Conservation (phyloP, 2,888 invertebrate species). For the Tetrapedia diversipes region DNA sequence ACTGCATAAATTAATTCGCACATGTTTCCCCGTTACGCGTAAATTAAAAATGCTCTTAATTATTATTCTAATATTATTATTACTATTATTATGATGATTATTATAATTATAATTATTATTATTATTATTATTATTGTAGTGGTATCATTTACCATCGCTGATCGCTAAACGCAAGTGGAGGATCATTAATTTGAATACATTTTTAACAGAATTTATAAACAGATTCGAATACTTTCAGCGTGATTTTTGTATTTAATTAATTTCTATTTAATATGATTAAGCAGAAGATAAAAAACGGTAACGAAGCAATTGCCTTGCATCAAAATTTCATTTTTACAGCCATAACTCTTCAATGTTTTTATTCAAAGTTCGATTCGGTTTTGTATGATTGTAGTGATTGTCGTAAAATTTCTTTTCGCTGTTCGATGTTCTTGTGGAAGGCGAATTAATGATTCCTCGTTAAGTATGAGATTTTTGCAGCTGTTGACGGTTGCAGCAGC, state of each 20-base stretch:
- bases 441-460: conserved; percentile 60
- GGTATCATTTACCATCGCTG: conserved; percentile 52
- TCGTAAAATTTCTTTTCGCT: conserved; percentile 12
- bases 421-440: background rate
- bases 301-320: background rate
- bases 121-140: conserved; percentile 27
- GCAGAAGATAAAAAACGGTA: background rate
- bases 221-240: background rate
- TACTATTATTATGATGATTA: conserved; percentile 3
- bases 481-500: conserved; percentile 68
- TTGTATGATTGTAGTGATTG: background rate
- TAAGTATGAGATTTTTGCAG: conserved; percentile 54
- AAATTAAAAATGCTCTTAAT: conserved; percentile 48
- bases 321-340: background rate
- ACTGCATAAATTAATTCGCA: conserved; percentile 62
- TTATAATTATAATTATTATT: conserved; percentile 14
- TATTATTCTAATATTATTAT: conserved; percentile 42
- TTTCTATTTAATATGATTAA: background rate
- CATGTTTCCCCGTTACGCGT: conserved; percentile 55
- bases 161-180: conserved; percentile 38
- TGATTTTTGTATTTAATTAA: conserved; percentile 27
- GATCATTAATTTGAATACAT: conserved; percentile 62
- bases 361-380: conserved; percentile 6
- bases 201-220: conserved; percentile 9
- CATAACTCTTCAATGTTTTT: background rate